Evolutionary conservation across 2,113 vertebrate genomes (phyloP).

Genomic region (Phodopus roborovskii): DNA sequence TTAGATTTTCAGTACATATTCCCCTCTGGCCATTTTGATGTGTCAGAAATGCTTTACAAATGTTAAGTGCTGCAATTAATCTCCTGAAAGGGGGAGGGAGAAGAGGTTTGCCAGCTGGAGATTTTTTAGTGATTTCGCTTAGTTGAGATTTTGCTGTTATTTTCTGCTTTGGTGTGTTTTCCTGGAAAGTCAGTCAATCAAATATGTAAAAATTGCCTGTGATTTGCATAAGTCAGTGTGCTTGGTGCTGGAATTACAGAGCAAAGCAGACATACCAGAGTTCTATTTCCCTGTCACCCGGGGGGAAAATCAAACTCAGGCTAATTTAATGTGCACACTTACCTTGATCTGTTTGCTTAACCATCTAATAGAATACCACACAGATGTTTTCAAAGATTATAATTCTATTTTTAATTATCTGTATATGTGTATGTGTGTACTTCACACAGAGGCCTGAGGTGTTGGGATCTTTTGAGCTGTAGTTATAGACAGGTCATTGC

Average conservation of each 20-base stretch:
- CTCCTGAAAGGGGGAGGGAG: constrained; percentile 46
- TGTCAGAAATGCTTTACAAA: constrained; percentile 80
- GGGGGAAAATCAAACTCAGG: not conserved
- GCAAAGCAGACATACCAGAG: not conserved
- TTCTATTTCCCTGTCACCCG: not conserved
- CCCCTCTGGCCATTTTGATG: constrained; percentile 77
- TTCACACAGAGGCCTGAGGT: not conserved
- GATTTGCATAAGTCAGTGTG: not conserved
- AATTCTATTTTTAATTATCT: not conserved
- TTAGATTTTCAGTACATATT: constrained; percentile 74
- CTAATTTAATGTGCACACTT: not conserved
- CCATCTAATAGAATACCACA: not conserved
- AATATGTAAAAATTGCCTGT: not conserved
- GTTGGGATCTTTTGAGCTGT: too few relatives aligned
- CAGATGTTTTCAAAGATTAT: not conserved
- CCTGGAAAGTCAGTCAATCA: constrained; percentile 38
- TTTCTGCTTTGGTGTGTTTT: constrained; percentile 49
- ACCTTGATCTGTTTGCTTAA: not conserved
- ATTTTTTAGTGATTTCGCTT: constrained; percentile 64
- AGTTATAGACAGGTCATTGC: not conserved
- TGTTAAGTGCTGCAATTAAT: constrained; percentile 78
- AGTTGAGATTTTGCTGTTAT: constrained; percentile 59
- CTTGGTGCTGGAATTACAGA: not conserved
- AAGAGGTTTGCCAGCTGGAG: constrained; percentile 66
- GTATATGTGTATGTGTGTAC: not conserved